Conservation (phyloP, 1,140 invertebrate species). For the Eriocheir sinensis region DNA sequence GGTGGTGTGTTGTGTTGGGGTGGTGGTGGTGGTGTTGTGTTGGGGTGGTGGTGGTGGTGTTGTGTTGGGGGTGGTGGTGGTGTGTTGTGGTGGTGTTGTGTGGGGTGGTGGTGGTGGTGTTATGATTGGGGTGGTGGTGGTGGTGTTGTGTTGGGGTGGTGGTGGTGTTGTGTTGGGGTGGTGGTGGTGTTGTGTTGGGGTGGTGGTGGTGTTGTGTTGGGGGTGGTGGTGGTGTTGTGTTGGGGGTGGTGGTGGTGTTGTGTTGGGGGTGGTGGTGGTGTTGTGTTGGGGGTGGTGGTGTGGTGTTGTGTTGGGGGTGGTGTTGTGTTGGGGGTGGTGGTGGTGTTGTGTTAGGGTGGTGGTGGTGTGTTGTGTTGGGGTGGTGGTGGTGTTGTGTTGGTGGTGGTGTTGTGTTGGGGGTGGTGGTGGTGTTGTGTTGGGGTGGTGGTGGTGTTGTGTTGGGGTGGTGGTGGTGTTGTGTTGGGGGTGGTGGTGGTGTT, state of each 20-base stretch:
- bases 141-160: constrained; percentile 6
- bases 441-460: background rate
- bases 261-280: background rate
- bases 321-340: constrained; percentile 11
- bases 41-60: background rate
- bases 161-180: background rate
- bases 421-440: background rate
- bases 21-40: constrained; percentile 32
- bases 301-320: background rate
- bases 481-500: background rate
- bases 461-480: background rate
- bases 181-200: background rate
- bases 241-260: background rate
- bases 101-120: background rate
- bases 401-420: background rate
- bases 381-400: background rate
- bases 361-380: background rate
- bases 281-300: background rate
- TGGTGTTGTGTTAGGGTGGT: background rate
- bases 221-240: background rate
- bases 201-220: background rate
- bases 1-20: background rate
- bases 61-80: background rate
- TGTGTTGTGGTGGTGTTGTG: background rate
- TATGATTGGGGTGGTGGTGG: background rate